phyloP scores from a whole-genome alignment of 2,113 vertebrate genomes.

The Gymnogyps californianus region DNA sequence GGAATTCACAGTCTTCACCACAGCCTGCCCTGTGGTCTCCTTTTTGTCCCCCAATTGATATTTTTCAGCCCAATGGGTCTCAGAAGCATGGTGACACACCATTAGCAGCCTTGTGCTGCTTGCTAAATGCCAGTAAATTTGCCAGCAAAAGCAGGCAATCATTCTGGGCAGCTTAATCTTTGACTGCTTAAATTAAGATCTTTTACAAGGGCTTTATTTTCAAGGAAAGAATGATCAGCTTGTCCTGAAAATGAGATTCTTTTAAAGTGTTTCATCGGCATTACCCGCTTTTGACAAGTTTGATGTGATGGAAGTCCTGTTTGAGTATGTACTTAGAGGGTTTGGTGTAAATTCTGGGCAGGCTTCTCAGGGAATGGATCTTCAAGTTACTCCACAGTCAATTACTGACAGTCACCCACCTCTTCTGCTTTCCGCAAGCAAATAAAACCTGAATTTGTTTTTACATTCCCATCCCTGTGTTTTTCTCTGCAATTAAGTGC shows the following conservation, averaged over 20 bases:
- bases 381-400: neutral
- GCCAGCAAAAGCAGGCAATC: slow-evolving; percentile 7
- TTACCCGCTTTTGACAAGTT: slow-evolving; percentile 33
- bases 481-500: neutral
- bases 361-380: slow-evolving; percentile 9
- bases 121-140: slow-evolving; percentile 11
- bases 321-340: neutral
- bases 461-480: neutral
- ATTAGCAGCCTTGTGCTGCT: neutral
- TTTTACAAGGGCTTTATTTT: slow-evolving; percentile 60
- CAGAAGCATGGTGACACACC: neutral
- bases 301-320: neutral
- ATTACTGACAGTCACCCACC: neutral
- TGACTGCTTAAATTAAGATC: slow-evolving; percentile 55
- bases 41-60: neutral
- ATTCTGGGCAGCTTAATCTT: slow-evolving; percentile 50
- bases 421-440: neutral
- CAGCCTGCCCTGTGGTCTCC: neutral
- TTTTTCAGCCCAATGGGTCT: neutral
- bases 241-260: slow-evolving; percentile 57
- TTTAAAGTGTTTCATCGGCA: slow-evolving; percentile 63
- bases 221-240: slow-evolving; percentile 50
- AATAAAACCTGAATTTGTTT: neutral
- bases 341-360: slow-evolving; percentile 20
- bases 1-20: neutral